Evolutionary conservation across 1,140 invertebrate species (phyloP), one percentile per base, ranked within the genome.

Genomic region (Tetranychus urticae): DNA sequence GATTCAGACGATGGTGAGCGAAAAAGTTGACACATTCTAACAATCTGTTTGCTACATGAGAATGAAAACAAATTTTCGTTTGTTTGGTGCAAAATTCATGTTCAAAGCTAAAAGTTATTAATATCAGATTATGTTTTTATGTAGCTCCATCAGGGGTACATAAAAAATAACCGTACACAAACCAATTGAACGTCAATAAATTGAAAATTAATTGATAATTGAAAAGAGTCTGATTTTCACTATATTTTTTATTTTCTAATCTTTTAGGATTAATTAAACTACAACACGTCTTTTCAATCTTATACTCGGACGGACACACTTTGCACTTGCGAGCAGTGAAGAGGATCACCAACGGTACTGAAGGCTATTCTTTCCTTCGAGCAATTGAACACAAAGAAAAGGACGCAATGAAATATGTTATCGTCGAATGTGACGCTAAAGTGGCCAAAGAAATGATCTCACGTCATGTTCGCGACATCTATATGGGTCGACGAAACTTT

Each of bases 1-100:
- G 86, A 92, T 74, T 89, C 87, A 6, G 86, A 92, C 70, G 88
- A 92, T 72, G 89, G 89, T 92, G 77, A 82, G 83, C 35, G 12
- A n/a, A 52, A 52, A n/a, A n/a, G n/a, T n/a, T n/a, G n/a, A n/a
- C n/a, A n/a, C n/a, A n/a, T n/a, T n/a, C n/a, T n/a, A n/a, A n/a
- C n/a, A n/a, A n/a, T n/a, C n/a, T n/a, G n/a, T n/a, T n/a, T n/a
- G n/a, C n/a, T n/a, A n/a, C n/a, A n/a, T n/a, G n/a, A n/a, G n/a
- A n/a, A n/a, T n/a, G n/a, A n/a, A n/a, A n/a, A n/a, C n/a, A n/a
- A n/a, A n/a, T n/a, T n/a, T n/a, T n/a, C n/a, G n/a, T n/a, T n/a
- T n/a, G n/a, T n/a, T n/a, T n/a, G n/a, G n/a, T n/a, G n/a, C n/a
- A n/a, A n/a, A n/a, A n/a, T n/a, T n/a, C n/a, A n/a, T n/a, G n/a